Evolutionary conservation across 2,113 vertebrate species (phyloP), one percentile per base, ranked within the genome.

Genomic region (Recurvirostra avosetta): DNA sequence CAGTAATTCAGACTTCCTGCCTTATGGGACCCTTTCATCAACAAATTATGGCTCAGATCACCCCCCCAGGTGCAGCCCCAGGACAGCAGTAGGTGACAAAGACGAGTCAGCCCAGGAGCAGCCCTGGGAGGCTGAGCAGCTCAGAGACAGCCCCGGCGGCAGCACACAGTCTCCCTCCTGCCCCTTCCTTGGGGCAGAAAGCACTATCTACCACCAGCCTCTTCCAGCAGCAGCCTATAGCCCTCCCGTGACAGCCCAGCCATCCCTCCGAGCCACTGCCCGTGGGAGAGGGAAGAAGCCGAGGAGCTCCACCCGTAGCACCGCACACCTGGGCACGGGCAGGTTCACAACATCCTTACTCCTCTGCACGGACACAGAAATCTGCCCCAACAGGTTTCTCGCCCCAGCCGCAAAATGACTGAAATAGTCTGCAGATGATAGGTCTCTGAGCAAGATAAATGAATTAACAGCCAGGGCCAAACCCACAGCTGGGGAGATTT

Each of bases 321-420:
- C 71, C 8, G 18, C 92, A 18, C 95, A 95, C 89, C 95, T 97
- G 94, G 93, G 91, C 89, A 53, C 30, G 8, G 90, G 74, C 85
- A 50, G 59, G 65, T 5, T 20, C 83, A 65, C 83, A 73, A 5
- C 32, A 58, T 6, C 92, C 73, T 3, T 22, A 1, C 88, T 86
- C 30, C 77, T 84, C 86, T 50, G 86, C 92, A 80, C 4, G 71
- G 96, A 95, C 94, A 91, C 71, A 76, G 7, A 1, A 47, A 97
- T 53, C 92, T 96, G 92, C 93, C 92, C 80, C 38, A 2, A 90
- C 96, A 97, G 80, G 96, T 86, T 95, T 20, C 84, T 38, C 73
- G 85, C 91, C 56, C 49, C 91, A 92, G 80, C 94, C 87, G 80
- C 94, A 66, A 70, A 95, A 70, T 16, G 77, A 92, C 86, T 91